Evolutionary conservation across 1,140 invertebrate genomes (phyloP), one percentile per base, ranked within the genome.

Genomic region (Drosophila subpulchrella): DNA sequence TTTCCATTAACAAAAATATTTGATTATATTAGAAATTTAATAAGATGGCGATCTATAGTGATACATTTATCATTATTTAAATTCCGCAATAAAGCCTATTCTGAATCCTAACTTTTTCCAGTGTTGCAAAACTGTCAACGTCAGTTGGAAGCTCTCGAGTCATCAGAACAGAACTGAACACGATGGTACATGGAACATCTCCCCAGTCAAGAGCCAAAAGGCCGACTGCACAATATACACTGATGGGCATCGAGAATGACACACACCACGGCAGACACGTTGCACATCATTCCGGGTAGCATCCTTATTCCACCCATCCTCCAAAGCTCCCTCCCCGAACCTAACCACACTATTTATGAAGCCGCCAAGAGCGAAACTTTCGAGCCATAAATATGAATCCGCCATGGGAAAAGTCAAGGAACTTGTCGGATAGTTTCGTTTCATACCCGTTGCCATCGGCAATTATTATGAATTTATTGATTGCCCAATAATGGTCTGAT

Each of bases 381-480:
- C 58, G 41, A 73, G 79, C 63, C 79, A 88, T 86, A 86, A 86
- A 86, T 86, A 86, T 79, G 75, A 75, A 72, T 65, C 15, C 68
- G 27, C 53, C 68, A 27, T 8, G 34, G 42, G 50, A 48, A 47
- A 70, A 71, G 42, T 58, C 66, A 71, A 78, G 73, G 50, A 78
- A 79, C 83, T 82, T 86, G 56, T 30, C 48, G 56, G 67, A 83
- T 89, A 89, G 71, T 88, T 88, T 88, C 72, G 38, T 48, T 51
- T 51, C 72, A 38, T 48, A 44, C 54, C 41, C 60, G 41, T 50
- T 62, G 65, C 76, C 81, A 70, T 66, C 76, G 75, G 84, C 83
- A 86, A 88, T 89, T 88, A 88, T 88, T 88, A 88, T 80, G 78
- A 88, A 88, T 83, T 88, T 88, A 88, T 88, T 83, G 83, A 88